phyloP scores from a whole-genome alignment of 2,113 vertebrate genomes.

The Genyomyrus donnyi region DNA sequence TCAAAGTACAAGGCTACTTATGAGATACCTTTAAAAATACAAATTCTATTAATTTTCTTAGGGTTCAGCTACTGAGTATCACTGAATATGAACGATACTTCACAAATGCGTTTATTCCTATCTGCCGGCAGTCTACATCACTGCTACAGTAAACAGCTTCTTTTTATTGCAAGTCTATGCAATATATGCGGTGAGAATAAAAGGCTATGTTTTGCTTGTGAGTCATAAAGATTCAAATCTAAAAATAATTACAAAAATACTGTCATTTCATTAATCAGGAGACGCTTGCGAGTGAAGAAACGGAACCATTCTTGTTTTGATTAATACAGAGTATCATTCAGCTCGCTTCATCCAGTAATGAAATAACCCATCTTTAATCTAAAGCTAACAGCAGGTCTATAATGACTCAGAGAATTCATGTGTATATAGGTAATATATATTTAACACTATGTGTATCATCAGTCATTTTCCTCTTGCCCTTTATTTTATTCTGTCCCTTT shows the following conservation, averaged over 20 bases:
- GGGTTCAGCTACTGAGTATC: background rate
- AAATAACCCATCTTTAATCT: background rate
- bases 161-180: slow-evolving; percentile 2
- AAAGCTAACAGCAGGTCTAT: background rate
- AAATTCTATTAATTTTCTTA: background rate
- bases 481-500: background rate
- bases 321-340: background rate
- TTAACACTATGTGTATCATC: background rate
- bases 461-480: background rate
- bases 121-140: background rate
- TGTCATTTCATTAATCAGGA: slow-evolving; percentile 1
- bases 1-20: slow-evolving; percentile 10
- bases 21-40: slow-evolving; percentile 8
- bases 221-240: background rate
- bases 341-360: background rate
- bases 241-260: slow-evolving; percentile 18
- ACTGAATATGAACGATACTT: slow-evolving; percentile 10
- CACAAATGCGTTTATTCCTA: slow-evolving; percentile 3
- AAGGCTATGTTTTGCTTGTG: background rate
- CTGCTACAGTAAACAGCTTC: background rate
- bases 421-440: background rate
- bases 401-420: background rate
- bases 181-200: background rate
- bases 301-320: background rate
- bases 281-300: background rate